Evolutionary conservation across 2,113 vertebrate genomes (phyloP).

Genomic region (Poecilia latipinna): DNA sequence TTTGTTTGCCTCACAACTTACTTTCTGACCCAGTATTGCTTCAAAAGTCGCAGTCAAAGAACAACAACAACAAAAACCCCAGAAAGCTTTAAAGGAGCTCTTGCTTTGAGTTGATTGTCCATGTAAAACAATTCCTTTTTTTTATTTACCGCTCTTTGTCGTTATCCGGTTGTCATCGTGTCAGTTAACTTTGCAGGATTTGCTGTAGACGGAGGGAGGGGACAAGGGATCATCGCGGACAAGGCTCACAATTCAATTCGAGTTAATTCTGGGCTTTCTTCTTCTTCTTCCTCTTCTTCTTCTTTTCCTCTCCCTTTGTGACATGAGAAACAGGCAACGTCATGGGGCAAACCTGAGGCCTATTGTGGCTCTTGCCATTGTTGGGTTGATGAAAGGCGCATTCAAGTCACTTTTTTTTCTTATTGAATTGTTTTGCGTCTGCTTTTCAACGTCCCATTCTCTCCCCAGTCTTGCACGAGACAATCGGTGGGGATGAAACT

Average conservation of each 20-base stretch:
- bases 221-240: slow-evolving; percentile 42
- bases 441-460: slow-evolving; percentile 77
- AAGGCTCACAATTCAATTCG: slow-evolving; percentile 54
- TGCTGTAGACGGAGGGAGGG: not conserved
- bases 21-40: not conserved
- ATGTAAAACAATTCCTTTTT: slow-evolving; percentile 15
- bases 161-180: slow-evolving; percentile 38
- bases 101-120: not conserved
- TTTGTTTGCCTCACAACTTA: not conserved
- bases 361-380: slow-evolving; percentile 76
- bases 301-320: slow-evolving; percentile 41
- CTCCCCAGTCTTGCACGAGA: slow-evolving; percentile 69
- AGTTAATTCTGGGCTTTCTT: slow-evolving; percentile 34
- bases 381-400: slow-evolving; percentile 78
- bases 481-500: slow-evolving; percentile 81
- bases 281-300: not conserved
- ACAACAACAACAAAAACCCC: not conserved
- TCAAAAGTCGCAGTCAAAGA: not conserved
- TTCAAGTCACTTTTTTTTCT: slow-evolving; percentile 83
- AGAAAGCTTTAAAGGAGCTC: not conserved
- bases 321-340: slow-evolving; percentile 73
- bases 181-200: slow-evolving; percentile 47
- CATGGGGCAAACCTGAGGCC: slow-evolving; percentile 76
- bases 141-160: not conserved
- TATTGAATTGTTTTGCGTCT: slow-evolving; percentile 82